Conservation (phyloP, 2,888 invertebrate species). For the Brenthis daphne region DNA sequence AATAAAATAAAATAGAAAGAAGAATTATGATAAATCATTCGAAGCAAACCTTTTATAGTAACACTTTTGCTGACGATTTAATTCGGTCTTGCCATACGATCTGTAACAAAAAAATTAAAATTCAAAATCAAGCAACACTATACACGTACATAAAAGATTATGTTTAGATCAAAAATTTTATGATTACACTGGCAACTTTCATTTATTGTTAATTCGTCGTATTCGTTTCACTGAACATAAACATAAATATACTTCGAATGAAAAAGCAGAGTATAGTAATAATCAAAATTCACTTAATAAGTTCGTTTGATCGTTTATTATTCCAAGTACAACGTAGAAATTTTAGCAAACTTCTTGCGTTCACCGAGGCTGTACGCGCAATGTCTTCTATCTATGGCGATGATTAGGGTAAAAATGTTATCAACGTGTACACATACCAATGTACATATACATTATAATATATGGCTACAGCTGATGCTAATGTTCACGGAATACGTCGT, state of each 20-base stretch:
- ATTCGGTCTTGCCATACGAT: conserved; percentile 19
- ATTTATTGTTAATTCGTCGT: too few species aligned
- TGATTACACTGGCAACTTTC: too few species aligned
- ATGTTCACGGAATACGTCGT: too few species aligned
- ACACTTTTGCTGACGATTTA: conserved; percentile 9
- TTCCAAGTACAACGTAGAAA: not conserved
- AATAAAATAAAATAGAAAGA: conserved; percentile 11
- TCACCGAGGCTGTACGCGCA: not conserved
- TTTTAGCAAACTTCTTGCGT: conserved; percentile 4
- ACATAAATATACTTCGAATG: too few species aligned
- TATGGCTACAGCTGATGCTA: too few species aligned
- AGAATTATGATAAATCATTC: conserved; percentile 8
- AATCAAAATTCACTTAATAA: too few species aligned
- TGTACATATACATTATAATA: conserved; percentile 11
- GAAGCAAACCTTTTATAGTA: conserved; percentile 19
- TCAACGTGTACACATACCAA: conserved; percentile 21
- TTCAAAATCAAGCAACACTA: not conserved
- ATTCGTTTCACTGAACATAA: too few species aligned
- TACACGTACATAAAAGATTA: too few species aligned
- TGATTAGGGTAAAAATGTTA: conserved; percentile 21
- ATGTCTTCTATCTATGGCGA: conserved; percentile 5
- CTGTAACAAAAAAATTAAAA: conserved; percentile 24
- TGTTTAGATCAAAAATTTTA: too few species aligned
- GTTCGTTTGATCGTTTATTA: too few species aligned
- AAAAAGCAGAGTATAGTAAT: too few species aligned